Conservation (phyloP, 2,888 invertebrate species). For the Tetheella fluctuosa region DNA sequence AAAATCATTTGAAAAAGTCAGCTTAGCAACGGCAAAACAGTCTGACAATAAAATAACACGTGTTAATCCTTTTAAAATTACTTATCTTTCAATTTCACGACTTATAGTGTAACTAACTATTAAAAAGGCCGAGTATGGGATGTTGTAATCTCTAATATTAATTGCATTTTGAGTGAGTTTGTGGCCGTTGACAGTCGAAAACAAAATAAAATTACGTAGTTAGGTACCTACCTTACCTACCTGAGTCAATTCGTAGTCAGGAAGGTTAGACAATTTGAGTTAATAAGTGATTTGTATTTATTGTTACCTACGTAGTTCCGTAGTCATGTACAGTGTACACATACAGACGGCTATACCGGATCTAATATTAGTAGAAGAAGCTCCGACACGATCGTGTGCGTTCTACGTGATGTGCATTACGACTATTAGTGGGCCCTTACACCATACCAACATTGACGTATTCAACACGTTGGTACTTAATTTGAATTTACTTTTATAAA, state of each 20-base stretch:
- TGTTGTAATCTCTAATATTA: neutral
- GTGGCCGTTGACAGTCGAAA: neutral
- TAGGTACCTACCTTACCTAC: too few species aligned
- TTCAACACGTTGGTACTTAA: too few species aligned
- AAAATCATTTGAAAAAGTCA: too few species aligned
- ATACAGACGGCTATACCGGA: conserved; percentile 60
- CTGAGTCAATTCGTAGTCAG: neutral
- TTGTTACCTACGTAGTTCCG: conserved; percentile 34
- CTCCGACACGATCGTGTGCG: conserved; percentile 50
- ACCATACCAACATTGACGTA: neutral
- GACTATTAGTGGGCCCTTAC: neutral
- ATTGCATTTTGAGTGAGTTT: neutral
- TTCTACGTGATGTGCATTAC: conserved; percentile 52
- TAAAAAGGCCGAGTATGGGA: too few species aligned
- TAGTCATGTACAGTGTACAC: conserved; percentile 37
- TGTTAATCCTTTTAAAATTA: too few species aligned
- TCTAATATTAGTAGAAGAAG: conserved; percentile 53
- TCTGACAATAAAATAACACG: too few species aligned
- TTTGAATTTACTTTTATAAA: too few species aligned
- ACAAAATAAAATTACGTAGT: neutral
- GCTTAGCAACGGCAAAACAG: too few species aligned
- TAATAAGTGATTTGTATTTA: conserved; percentile 16
- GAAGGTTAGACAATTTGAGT: conserved; percentile 5
- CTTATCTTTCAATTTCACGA: too few species aligned
- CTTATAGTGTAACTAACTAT: too few species aligned